Conservation (phyloP, 2,888 invertebrate genomes). For the Yponomeuta malinellus region DNA sequence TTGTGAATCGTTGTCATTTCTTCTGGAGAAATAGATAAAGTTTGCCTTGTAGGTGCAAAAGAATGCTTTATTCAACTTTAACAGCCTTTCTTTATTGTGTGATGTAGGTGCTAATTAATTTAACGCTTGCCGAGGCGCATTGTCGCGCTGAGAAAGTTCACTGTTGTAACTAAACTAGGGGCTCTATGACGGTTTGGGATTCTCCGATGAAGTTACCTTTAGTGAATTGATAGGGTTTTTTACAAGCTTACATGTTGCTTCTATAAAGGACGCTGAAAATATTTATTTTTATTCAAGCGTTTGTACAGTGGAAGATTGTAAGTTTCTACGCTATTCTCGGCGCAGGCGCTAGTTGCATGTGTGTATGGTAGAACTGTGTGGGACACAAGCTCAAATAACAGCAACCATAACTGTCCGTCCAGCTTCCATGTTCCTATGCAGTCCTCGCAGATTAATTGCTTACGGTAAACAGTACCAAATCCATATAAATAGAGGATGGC, state of each 20-base stretch:
- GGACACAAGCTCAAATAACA: not conserved
- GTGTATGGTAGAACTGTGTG: not conserved
- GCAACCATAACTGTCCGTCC: not conserved
- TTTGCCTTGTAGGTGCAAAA: not conserved
- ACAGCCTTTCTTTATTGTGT: not conserved
- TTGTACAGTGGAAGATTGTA: too few species aligned
- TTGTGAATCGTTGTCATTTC: not conserved
- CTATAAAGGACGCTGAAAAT: too few species aligned
- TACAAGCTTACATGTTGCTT: too few species aligned
- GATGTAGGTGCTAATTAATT: conserved; percentile 1
- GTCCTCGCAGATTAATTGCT: not conserved
- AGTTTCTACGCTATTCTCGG: too few species aligned
- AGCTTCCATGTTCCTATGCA: not conserved
- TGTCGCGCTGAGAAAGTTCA: not conserved
- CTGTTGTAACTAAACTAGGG: not conserved
- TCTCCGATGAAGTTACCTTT: too few species aligned
- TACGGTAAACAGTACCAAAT: not conserved
- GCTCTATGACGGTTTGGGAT: too few species aligned
- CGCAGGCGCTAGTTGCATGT: not conserved
- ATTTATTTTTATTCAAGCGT: too few species aligned
- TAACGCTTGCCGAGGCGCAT: not conserved
- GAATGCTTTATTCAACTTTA: not conserved
- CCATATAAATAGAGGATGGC: not conserved
- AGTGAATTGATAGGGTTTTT: too few species aligned
- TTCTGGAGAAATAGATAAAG: not conserved